phyloP scores from a whole-genome alignment of 2,888 invertebrate genomes.

The Agrypnus murinus region DNA sequence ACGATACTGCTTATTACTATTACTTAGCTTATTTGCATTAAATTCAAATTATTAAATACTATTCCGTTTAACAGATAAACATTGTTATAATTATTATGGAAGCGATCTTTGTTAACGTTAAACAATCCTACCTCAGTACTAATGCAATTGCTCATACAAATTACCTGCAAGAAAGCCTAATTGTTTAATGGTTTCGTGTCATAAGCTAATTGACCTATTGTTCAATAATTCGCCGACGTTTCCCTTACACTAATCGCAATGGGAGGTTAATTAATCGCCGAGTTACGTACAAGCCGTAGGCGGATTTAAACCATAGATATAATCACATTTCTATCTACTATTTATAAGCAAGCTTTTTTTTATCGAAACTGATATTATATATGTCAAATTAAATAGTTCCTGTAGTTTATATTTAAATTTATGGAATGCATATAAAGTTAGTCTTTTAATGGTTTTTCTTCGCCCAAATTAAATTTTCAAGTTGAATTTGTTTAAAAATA shows the following conservation, averaged over 20 bases:
- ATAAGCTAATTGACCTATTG: slow-evolving; percentile 37
- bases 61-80: slow-evolving; percentile 22
- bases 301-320: no score
- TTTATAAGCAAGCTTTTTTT: no score
- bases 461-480: no score
- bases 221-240: slow-evolving; percentile 34
- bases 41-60: slow-evolving; percentile 27
- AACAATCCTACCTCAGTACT: slow-evolving; percentile 9
- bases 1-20: slow-evolving; percentile 26
- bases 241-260: slow-evolving; percentile 28
- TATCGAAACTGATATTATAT: no score
- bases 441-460: no score
- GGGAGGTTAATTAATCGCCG: slow-evolving; percentile 21
- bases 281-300: neutral
- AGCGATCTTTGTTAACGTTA: slow-evolving; percentile 12
- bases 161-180: slow-evolving; percentile 39
- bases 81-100: slow-evolving; percentile 30
- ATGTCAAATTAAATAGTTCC: no score
- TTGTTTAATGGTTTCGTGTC: slow-evolving; percentile 41
- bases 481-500: no score
- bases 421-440: no score
- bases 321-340: no score
- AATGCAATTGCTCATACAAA: slow-evolving; percentile 32
- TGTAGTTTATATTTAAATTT: no score
- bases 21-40: slow-evolving; percentile 25